Evolutionary conservation across 2,113 vertebrate species (phyloP), one percentile per base, ranked within the genome.

Genomic region (Scortum barcoo): DNA sequence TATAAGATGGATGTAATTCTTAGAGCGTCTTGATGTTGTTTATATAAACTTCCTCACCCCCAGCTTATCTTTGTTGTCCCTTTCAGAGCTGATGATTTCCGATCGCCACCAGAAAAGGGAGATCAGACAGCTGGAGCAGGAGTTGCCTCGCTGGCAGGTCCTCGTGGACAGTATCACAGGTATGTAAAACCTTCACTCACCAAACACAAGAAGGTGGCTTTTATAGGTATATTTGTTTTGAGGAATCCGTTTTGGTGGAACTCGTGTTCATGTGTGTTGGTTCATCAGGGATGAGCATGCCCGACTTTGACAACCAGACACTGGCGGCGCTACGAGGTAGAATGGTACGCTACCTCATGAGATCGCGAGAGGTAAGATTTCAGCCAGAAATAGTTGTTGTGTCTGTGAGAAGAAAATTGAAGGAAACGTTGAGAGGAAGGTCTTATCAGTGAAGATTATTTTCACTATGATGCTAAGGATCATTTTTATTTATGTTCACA

Each of bases 321-420:
- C 93, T 99, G 89, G 97, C 98, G 0, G 98, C 97, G 12, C 91
- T 99, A 65, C 95, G 98, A 48, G 98, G 98, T 66, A 93, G 98
- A 72, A 98, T 99, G 97, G 98, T 99, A 20, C 96, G 98, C 36
- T 99, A 99, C 90, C 95, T 99, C 24, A 99, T 99, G 98, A 95
- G 98, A 26, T 99, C 98, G 0, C 94, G 98, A 73, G 98, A 99
- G 96, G 98, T 95, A 38, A 86, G 88, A 38, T 0, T 22, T 61
- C 10, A 20, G 36, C 57, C 61, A 54, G 28, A 57, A 65, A 16
- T 4, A 3, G 19, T 33, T 20, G 4, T 48, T 4, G 24, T 46
- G 19, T 50, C 36, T n/a, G 10, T 30, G 38, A 42, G 7, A n/a
- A 28, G 3, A 19, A 62, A 54, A 48, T 12, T 4, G 11, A 71